Base-by-base conservation (phyloP, 2,888 invertebrate genomes). In the Timandra comae region DNA sequence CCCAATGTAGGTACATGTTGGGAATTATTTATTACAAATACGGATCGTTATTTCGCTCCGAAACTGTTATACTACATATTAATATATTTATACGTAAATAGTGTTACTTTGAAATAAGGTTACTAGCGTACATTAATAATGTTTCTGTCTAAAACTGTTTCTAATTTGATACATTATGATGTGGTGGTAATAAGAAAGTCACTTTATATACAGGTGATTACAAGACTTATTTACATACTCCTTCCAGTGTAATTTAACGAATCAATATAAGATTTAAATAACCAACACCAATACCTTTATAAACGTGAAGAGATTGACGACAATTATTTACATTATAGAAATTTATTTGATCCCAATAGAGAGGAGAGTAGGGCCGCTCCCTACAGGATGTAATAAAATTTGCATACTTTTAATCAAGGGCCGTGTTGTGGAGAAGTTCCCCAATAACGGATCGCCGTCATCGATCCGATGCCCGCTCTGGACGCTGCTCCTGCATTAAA, bases 371-470 rank as follows among this genome's bases (percentile, higher is more conserved):
- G 49, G 58, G 57, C 67, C 58, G 54, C 59, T 54, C 63, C 71
- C 77, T 61, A 63, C 66, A 69, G 67, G 68, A 74, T 75, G 81
- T 85, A 86, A 86, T 86, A 86, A 86, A 85, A 86, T 86, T 86
- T 86, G 86, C 86, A 86, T 86, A 86, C 86, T 86, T 86, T 86
- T 86, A 86, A 86, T 86, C 86, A 86, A 86, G 84, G 81, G 69
- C 75, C 84, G 75, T 86, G 86, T 86, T 86, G 85, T 71, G 80
- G 85, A 84, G 82, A 86, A 86, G 81, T 86, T 86, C 84, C 73
- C 82, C 86, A 85, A 86, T 86, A 86, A 81, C 79, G 86, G 68
- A 60, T 67, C 68, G 68, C 64, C 67, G 77, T 79, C 77, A 84
- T 82, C 82, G 82, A 84, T 82, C 75, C 70, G 65, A 65, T 63